phyloP scores from a whole-genome alignment of 1,140 invertebrate species.

The Trinorchestia longiramus region DNA sequence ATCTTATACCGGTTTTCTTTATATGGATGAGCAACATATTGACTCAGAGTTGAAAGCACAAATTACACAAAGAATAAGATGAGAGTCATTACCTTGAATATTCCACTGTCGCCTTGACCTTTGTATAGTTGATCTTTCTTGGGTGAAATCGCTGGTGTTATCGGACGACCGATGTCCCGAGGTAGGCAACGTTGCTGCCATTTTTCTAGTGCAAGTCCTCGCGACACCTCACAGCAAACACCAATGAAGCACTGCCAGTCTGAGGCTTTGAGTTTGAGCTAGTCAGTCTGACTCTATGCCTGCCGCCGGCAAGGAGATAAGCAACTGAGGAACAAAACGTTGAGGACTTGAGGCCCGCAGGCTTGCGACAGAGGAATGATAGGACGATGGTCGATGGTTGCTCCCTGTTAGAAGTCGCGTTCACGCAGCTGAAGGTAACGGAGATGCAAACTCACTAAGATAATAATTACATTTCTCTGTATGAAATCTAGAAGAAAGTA shows the following conservation, averaged over 20 bases:
- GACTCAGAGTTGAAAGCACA: not conserved
- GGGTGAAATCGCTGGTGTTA: not conserved
- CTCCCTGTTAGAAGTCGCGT: not conserved
- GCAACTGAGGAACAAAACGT: not conserved
- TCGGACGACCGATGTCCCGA: not conserved
- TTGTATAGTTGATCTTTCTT: not conserved
- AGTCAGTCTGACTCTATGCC: too few species aligned
- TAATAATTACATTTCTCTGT: not conserved
- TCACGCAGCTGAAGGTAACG: not conserved
- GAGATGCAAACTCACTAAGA: not conserved
- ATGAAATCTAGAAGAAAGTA: not conserved
- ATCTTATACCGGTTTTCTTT: not conserved
- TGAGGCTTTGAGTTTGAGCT: too few species aligned
- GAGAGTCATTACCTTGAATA: constrained; percentile 7
- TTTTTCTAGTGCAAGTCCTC: not conserved
- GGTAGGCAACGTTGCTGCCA: constrained; percentile 39
- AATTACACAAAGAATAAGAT: not conserved
- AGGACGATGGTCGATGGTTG: not conserved
- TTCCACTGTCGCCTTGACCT: constrained; percentile 40
- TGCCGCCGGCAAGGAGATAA: too few species aligned
- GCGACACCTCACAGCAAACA: not conserved
- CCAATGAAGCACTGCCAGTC: not conserved
- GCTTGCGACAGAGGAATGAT: not conserved
- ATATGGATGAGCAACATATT: not conserved
- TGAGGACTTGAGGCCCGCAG: not conserved